Evolutionary conservation across 2,113 vertebrate species (phyloP).

Genomic region (Cephalopterus ornatus): DNA sequence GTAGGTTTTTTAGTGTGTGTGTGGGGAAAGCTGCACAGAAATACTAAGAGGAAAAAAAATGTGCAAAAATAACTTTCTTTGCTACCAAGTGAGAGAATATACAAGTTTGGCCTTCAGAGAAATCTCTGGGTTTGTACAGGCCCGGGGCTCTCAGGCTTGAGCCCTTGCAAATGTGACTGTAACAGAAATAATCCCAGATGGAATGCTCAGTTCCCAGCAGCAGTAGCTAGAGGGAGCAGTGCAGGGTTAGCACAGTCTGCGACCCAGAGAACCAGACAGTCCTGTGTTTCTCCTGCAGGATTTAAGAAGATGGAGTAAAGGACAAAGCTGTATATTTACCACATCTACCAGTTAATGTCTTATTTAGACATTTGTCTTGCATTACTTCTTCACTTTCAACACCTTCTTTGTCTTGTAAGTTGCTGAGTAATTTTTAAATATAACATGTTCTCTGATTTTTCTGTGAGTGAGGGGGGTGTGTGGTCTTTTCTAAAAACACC

Average conservation of each 20-base stretch:
- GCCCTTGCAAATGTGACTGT: background rate
- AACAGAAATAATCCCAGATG: background rate
- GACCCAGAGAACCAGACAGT: background rate
- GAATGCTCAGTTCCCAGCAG: background rate
- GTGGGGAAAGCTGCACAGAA: background rate
- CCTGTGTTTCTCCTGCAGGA: background rate
- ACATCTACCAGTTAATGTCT: background rate
- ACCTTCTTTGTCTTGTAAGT: background rate
- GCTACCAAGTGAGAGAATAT: background rate
- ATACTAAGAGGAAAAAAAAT: background rate
- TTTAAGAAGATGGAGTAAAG: background rate
- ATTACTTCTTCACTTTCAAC: background rate
- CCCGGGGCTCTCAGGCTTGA: background rate
- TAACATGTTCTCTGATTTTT: background rate
- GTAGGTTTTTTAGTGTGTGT: background rate
- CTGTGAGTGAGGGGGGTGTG: fast-evolving
- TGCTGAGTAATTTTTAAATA: background rate
- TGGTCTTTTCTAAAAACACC: background rate
- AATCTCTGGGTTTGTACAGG: background rate
- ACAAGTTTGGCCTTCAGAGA: background rate
- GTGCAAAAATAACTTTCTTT: background rate
- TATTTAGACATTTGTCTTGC: background rate
- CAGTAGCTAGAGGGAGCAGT: background rate
- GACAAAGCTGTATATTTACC: fast-evolving
- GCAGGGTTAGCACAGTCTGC: background rate